These are phyloP conservation scores for Alviniconcha strummeri DNA, from an alignment of 2,888 invertebrate species.

Conservation along the genomic window DNA sequence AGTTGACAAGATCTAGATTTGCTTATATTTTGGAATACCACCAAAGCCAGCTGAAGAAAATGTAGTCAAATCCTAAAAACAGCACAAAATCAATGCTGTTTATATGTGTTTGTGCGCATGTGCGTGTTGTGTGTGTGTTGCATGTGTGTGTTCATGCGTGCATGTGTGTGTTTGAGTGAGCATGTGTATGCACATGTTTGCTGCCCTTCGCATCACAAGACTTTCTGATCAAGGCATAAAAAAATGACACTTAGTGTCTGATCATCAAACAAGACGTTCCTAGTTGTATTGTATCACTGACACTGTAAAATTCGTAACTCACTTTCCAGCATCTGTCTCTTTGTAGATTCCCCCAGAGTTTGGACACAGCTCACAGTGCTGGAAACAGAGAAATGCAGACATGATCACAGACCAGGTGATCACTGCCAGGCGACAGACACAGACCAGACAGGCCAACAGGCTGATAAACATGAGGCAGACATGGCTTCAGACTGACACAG, in stretches of 20 bases:
- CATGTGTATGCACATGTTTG: not conserved
- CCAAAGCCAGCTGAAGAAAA: no score
- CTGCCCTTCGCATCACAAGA: not conserved
- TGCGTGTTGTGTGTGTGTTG: not conserved
- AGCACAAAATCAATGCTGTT: not conserved
- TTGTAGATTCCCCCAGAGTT: conserved; percentile 93
- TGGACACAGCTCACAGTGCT: conserved; percentile 94
- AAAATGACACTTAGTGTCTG: no score
- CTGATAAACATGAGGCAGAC: no score
- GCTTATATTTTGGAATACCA: no score
- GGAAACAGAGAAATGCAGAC: conserved; percentile 26
- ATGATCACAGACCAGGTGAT: not conserved
- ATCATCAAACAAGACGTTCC: no score
- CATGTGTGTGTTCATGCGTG: not conserved
- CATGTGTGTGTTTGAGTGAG: not conserved
- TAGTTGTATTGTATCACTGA: no score
- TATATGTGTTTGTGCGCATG: not conserved
- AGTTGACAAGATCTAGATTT: not conserved
- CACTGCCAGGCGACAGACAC: no score
- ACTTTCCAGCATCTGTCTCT: conserved; percentile 95
- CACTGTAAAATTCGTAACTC: conserved; percentile 38
- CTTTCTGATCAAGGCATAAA: no score
- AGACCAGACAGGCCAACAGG: no score
- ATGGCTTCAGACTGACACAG: no score
- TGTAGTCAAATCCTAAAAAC: no score